Evolutionary conservation across 2,113 vertebrate species (phyloP).

Genomic region (Eulemur macaco): DNA sequence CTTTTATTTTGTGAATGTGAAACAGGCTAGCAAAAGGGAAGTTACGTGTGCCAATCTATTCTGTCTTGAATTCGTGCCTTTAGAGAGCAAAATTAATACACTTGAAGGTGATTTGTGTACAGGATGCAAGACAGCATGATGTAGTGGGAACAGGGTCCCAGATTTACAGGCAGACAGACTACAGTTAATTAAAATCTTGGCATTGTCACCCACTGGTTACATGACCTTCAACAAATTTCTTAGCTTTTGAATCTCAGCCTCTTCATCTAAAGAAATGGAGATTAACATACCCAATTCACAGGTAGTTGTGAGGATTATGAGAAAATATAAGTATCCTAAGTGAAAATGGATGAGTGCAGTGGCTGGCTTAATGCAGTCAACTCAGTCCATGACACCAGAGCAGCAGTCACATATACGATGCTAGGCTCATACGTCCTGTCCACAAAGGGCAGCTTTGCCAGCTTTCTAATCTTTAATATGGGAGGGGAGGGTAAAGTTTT

Average conservation of each 20-base stretch:
- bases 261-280: background rate
- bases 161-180: background rate
- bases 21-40: background rate
- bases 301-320: background rate
- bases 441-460: background rate
- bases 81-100: background rate
- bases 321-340: background rate
- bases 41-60: background rate
- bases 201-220: background rate
- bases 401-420: too few species aligned
- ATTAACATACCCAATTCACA: background rate
- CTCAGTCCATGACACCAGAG: background rate
- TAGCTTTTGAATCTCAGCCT: background rate
- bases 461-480: background rate
- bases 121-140: background rate
- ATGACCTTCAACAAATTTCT: background rate
- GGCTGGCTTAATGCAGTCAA: background rate
- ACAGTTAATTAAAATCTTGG: background rate
- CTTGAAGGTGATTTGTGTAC: background rate
- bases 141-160: background rate
- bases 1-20: slow-evolving; percentile 44
- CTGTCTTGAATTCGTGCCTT: slow-evolving; percentile 25
- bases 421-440: background rate
- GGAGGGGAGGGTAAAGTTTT: background rate
- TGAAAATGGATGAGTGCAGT: background rate